These are phyloP conservation scores for Cetoscarus ocellatus DNA, from an alignment of 2,797 vertebrate species.

Conservation along the genomic window DNA sequence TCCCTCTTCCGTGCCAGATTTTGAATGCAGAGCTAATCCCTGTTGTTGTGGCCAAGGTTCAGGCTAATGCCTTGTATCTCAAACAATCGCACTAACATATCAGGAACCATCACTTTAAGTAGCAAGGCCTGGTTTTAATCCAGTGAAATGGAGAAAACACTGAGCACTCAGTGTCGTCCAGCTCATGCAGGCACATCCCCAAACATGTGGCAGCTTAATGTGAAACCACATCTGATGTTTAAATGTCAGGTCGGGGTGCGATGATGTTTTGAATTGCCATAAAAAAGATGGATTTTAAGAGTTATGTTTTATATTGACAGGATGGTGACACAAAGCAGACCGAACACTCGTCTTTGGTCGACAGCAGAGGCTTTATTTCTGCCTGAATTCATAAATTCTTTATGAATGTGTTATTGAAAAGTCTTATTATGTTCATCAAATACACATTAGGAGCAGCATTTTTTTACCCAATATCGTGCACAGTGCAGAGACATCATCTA, in stretches of 20 bases:
- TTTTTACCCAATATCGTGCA: constrained; percentile 71
- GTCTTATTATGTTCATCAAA: constrained; percentile 79
- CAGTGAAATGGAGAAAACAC: constrained; percentile 40
- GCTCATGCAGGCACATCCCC: constrained; percentile 14
- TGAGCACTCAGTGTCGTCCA: constrained; percentile 44
- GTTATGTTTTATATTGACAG: not conserved
- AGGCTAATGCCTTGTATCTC: too few species aligned
- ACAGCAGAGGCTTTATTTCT: constrained; percentile 26
- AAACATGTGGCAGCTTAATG: constrained; percentile 47
- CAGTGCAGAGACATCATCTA: constrained; percentile 68
- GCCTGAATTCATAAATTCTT: constrained; percentile 83
- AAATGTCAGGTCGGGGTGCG: constrained; percentile 54
- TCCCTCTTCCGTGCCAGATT: too few species aligned
- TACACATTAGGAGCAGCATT: constrained; percentile 73
- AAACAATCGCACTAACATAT: too few species aligned
- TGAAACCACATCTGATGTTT: constrained; percentile 55
- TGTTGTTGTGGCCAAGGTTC: too few species aligned
- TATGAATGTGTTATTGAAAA: constrained; percentile 85
- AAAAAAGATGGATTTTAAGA: constrained; percentile 12
- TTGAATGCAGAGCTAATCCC: too few species aligned
- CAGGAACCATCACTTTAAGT: too few species aligned
- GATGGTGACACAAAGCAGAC: constrained; percentile 69
- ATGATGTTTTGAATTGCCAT: constrained; percentile 49
- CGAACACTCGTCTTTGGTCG: constrained; percentile 35
- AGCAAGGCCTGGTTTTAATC: constrained; percentile 42